These are phyloP conservation scores for Magallana gigas DNA, from an alignment of 1,140 invertebrate species.

Conservation along the genomic window DNA sequence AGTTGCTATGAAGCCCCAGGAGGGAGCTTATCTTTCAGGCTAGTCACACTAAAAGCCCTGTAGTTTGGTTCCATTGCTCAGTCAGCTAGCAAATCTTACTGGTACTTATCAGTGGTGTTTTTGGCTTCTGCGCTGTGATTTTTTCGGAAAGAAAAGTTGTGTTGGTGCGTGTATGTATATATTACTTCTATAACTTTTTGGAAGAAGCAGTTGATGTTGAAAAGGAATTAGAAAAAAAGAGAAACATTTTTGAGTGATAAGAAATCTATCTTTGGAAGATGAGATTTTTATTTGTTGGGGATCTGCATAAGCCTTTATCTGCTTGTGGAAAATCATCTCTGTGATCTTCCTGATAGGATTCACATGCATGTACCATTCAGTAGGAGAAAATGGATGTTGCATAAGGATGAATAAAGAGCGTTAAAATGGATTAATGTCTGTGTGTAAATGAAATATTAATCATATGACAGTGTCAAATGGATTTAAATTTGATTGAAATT, in stretches of 20 bases:
- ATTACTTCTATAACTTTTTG: no score
- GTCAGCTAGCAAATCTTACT: not conserved
- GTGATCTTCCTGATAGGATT: not conserved
- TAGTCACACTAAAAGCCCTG: conserved; percentile 31
- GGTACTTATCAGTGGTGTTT: conserved; percentile 20
- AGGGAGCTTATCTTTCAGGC: conserved; percentile 26
- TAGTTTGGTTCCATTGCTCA: not conserved
- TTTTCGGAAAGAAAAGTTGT: not conserved
- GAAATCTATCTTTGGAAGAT: conserved; percentile 13
- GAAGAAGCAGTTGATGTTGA: no score
- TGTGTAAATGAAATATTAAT: no score
- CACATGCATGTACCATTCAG: not conserved
- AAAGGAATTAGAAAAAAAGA: not conserved
- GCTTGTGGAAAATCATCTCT: not conserved
- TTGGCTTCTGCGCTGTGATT: not conserved
- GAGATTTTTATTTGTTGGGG: not conserved
- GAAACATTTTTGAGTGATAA: conserved; percentile 7
- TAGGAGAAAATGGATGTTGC: not conserved
- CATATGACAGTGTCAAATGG: no score
- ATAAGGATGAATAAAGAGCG: not conserved
- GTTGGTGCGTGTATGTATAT: no score
- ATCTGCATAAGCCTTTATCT: not conserved
- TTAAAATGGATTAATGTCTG: no score
- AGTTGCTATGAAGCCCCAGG: conserved; percentile 7
- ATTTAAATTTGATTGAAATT: not conserved